A percentile compares a stretch with the other conserved stretches of the same genome.
Evolutionary conservation across 2,113 vertebrate species (phyloP).

Genomic region (Kryptolebias marmoratus): DNA sequence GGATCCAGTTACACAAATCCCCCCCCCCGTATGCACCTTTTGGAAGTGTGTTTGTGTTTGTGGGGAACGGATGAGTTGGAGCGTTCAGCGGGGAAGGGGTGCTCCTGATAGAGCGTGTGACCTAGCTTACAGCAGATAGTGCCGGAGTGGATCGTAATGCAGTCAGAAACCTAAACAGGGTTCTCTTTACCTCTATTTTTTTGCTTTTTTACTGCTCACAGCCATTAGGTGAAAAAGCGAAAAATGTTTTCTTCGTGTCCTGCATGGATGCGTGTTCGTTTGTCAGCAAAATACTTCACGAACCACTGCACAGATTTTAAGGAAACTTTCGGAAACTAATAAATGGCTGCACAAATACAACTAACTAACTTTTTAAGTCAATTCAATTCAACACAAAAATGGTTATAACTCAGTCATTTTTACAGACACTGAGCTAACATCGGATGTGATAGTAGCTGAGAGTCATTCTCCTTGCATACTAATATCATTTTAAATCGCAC

Average conservation of each 20-base stretch:
- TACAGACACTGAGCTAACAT: no score
- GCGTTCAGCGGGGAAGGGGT: not conserved
- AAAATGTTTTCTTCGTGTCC: no score
- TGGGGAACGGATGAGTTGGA: not conserved
- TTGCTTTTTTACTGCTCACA: slow-evolving; percentile 12
- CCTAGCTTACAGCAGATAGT: slow-evolving; percentile 36
- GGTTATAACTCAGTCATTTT: no score
- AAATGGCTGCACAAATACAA: no score
- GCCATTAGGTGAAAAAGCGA: not conserved
- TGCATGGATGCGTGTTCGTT: not conserved
- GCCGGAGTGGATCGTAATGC: slow-evolving; percentile 36
- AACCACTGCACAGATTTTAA: no score
- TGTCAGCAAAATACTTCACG: no score
- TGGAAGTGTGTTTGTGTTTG: slow-evolving; percentile 2
- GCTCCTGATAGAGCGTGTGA: slow-evolving; percentile 28
- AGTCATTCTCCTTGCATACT: no score
- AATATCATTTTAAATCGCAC: no score
- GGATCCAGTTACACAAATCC: slow-evolving; percentile 63
- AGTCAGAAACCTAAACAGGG: slow-evolving; percentile 46
- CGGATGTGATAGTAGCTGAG: no score
- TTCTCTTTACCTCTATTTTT: slow-evolving; percentile 23
- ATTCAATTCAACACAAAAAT: no score
- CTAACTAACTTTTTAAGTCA: no score
- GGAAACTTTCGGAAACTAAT: no score
- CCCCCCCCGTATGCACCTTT: slow-evolving; percentile 45